phyloP scores from a whole-genome alignment of 2,113 vertebrate species.

The Phocoena sinus region DNA sequence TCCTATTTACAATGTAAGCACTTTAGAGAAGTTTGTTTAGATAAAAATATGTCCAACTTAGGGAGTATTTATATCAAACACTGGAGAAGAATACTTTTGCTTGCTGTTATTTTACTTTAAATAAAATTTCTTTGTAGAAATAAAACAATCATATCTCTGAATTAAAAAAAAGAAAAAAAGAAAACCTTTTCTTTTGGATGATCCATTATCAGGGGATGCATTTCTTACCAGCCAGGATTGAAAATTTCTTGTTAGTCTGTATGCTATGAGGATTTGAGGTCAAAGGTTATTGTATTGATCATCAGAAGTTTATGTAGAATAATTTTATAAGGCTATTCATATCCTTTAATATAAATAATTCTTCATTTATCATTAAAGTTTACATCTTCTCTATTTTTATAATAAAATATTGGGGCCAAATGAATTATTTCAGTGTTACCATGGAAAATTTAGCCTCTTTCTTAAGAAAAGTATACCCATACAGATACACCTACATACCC shows the following conservation, averaged over 20 bases:
- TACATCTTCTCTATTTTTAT: background rate
- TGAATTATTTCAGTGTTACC: background rate
- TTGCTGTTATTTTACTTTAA: background rate
- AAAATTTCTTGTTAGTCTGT: background rate
- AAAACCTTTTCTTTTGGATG: background rate
- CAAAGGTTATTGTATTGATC: background rate
- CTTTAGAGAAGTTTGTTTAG: background rate
- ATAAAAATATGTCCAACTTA: background rate
- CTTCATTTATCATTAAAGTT: background rate
- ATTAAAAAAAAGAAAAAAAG: background rate
- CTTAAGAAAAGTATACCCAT: background rate
- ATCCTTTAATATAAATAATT: background rate
- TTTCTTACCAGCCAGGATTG: background rate
- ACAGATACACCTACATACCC: background rate
- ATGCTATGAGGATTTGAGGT: background rate
- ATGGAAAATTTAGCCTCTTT: background rate
- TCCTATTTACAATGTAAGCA: background rate
- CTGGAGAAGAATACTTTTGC: background rate
- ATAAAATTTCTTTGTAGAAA: background rate
- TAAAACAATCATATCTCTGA: background rate
- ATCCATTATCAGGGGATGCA: background rate
- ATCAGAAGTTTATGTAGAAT: background rate
- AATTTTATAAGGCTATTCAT: background rate
- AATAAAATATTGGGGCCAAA: background rate
- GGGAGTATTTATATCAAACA: background rate